Evolutionary conservation across 2,797 vertebrate genomes (phyloP), one percentile per base, ranked within the genome.

Genomic region (Dendrocincla tyrannina): DNA sequence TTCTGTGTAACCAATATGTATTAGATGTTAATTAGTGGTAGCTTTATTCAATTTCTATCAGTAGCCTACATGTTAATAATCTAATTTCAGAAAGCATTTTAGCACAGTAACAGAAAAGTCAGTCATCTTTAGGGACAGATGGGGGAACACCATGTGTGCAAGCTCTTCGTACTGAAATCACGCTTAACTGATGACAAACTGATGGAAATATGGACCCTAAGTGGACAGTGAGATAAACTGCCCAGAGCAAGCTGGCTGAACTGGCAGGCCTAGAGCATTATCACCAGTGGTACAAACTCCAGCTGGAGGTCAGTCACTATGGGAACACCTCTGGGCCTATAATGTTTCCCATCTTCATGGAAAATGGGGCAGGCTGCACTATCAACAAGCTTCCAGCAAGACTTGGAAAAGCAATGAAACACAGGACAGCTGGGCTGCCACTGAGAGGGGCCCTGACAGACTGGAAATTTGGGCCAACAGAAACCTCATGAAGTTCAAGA

Each of bases 41-140:
- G 68, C n/a, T 84, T 69, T 83, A 92, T 77, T 74, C 60, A 23
- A 85, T 88, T 73, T 76, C 60, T 77, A 22, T 76, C 46, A 58
- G 39, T 9, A 4, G 32, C 42, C 80, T 79, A 35, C 39, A 60
- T 52, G 23, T 63, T 85, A 68, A 5, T 7, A 80, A 85, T 55
- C 49, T 80, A 47, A 60, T 83, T 96, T 95, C 80, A 66, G 55
- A 64, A 78, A 74, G 47, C 10, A n/a, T 88, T 92, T 85, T 56
- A 91, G 18, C 41, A 78, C 56, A 16, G 37, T 63, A 76, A 49
- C 33, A 69, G 73, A 64, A 83, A 91, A 86, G 35, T 70, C 27
- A 19, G 56, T 27, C 5, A 37, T 44, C 39, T 66, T 75, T 44
- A 75, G 52, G 46, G 39, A 53, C 1, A 85, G 35, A 17, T 11